Evolutionary conservation across 2,113 vertebrate genomes (phyloP), one percentile per base, ranked within the genome.

Genomic region (Sterrhoptilus dennistouni): DNA sequence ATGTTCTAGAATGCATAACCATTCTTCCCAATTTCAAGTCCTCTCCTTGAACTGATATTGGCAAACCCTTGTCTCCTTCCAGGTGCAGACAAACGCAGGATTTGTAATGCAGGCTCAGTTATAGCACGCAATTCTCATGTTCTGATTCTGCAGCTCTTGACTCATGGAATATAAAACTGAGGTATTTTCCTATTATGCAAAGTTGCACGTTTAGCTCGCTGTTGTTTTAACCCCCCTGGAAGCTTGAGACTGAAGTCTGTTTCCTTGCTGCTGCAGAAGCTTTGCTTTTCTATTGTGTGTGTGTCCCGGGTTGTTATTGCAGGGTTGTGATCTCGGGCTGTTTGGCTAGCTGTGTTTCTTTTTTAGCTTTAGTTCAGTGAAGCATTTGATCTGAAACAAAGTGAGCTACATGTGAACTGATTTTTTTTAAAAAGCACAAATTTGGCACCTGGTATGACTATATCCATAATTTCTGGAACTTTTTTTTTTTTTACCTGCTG

Each of bases 141-240:
- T 59, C 29, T 9, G 5, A 40, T 66, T 56, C 71, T n/a, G 28
- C 44, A 60, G 0, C 40, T 78, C 28, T 38, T 68, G 5, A 11
- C 59, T 81, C 11, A 1, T 10, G 54, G 60, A 69, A 29, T 25
- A 8, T 1, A 42, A 71, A 31, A 17, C 59, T 4, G 12, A 68
- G 76, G 33, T 40, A 63, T 88, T 94, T 94, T 54, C 75, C 33
- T 79, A 70, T 75, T 83, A 70, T 81, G 90, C 76, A 33, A 86
- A 95, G 80, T 4, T 49, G 93, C 95, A 93, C 83, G 85, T 96
- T 94, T 90, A 74, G n/a, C 59, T 94, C 27, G 1, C 63, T 97
- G 68, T 96, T 97, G 83, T 96, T 95, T 95, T 96, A 96, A 94
- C 95, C 96, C 96, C 96, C 96, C 95, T 95, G 85, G 95, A 96